A percentile compares a stretch with the other conserved stretches of the same genome.
Evolutionary conservation across 92 coral and sea anemone species (phyloP).

Genomic region (Pocillopora grandis): DNA sequence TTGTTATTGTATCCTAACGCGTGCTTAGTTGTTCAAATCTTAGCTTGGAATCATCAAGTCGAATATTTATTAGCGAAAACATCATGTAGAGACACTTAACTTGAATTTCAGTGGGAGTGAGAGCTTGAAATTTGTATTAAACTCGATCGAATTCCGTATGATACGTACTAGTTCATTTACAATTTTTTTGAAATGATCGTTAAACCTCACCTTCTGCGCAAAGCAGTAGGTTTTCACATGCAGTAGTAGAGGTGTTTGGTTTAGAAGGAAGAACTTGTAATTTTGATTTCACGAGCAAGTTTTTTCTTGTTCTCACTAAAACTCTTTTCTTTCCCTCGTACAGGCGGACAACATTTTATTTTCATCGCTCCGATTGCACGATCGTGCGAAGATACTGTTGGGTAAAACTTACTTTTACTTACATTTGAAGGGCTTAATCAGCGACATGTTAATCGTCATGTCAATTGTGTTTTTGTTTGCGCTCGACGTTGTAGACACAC

Average conservation of each 20-base stretch:
- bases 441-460: background rate
- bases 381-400: too few species aligned
- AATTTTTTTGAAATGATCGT: too few species aligned
- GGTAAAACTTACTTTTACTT: background rate
- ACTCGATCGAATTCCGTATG: background rate
- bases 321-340: too few species aligned
- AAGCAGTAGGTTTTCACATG: too few species aligned
- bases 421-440: slow-evolving; percentile 1
- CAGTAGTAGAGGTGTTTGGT: too few species aligned
- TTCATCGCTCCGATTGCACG: background rate
- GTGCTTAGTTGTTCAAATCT: background rate
- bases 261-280: too few species aligned
- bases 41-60: background rate
- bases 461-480: background rate
- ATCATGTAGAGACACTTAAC: background rate
- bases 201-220: too few species aligned
- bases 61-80: background rate
- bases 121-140: background rate
- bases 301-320: too few species aligned
- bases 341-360: too few species aligned
- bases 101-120: background rate
- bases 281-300: too few species aligned
- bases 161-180: background rate
- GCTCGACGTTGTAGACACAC: background rate
- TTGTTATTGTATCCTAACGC: background rate